Percentiles rank a stretch among this genome's conserved stretches.
phyloP scores from a whole-genome alignment of 1,140 invertebrate species.

The Drosophila bifasciata region DNA sequence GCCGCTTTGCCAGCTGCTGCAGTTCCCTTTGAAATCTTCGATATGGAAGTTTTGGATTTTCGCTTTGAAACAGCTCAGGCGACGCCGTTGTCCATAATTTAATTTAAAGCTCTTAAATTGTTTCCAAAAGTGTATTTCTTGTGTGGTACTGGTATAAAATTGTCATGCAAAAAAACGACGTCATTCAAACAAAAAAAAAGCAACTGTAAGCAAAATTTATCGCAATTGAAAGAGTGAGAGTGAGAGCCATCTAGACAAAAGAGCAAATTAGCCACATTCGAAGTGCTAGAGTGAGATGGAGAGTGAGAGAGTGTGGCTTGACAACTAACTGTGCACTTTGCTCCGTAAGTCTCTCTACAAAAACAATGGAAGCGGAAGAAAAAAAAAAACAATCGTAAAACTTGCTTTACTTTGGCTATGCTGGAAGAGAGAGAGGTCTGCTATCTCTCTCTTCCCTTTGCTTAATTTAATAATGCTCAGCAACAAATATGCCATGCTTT shows the following conservation, averaged over 20 bases:
- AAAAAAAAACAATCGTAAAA: constrained; percentile 31
- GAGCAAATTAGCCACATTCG: constrained; percentile 28
- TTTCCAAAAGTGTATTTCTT: not conserved
- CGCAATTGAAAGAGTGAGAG: constrained; percentile 18
- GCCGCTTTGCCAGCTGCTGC: too few species aligned
- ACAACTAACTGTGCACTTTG: constrained; percentile 67
- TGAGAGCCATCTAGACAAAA: constrained; percentile 11
- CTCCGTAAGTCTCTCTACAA: constrained; percentile 41
- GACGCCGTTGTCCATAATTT: constrained; percentile 18
- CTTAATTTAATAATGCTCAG: constrained; percentile 71
- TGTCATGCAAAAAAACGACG: constrained; percentile 42
- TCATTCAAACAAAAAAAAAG: constrained; percentile 40
- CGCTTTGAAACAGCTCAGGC: not conserved
- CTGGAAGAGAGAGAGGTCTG: constrained; percentile 14
- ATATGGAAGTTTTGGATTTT: too few species aligned
- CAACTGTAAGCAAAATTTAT: constrained; percentile 54
- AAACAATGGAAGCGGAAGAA: constrained; percentile 46
- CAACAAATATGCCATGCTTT: constrained; percentile 46
- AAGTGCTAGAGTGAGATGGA: constrained; percentile 5
- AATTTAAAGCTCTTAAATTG: constrained; percentile 4
- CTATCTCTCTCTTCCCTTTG: constrained; percentile 8
- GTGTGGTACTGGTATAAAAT: not conserved
- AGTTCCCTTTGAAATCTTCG: too few species aligned
- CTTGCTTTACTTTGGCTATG: constrained; percentile 30
- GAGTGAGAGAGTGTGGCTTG: constrained; percentile 42